Evolutionary conservation across 2,113 vertebrate genomes (phyloP).

Genomic region (Tinamus guttatus): DNA sequence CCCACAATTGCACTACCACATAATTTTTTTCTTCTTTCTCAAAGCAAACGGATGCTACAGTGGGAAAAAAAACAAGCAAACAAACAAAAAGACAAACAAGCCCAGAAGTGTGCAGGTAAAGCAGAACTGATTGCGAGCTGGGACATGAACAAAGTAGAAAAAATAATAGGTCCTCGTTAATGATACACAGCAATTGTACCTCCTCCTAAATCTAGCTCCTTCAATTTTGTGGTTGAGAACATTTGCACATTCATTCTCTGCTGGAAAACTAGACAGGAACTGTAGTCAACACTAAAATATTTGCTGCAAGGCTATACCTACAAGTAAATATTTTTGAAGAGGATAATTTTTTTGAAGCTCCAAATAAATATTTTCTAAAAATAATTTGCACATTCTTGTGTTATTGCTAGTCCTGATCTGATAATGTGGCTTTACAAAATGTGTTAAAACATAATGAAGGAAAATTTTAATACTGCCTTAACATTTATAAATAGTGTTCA

Average conservation of each 20-base stretch:
- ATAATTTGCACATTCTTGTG: neutral
- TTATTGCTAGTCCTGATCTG: neutral
- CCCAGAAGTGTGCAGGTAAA: neutral
- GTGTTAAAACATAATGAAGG: neutral
- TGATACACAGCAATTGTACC: neutral
- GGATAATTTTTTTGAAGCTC: neutral
- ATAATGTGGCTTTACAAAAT: neutral
- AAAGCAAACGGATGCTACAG: neutral
- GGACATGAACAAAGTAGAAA: neutral
- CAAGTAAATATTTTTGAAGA: neutral
- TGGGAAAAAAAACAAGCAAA: neutral
- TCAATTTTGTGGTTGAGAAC: neutral
- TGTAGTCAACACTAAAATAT: neutral
- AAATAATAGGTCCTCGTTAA: neutral
- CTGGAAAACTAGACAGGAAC: neutral
- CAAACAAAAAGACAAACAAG: neutral
- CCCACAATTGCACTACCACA: neutral
- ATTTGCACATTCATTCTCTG: neutral
- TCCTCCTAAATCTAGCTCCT: neutral
- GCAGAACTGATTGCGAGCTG: accelerated
- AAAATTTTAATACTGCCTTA: neutral
- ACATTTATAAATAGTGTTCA: neutral
- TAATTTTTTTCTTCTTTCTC: neutral
- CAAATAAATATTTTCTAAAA: neutral
- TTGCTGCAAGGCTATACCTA: neutral